A percentile compares a stretch with the other conserved stretches of the same genome.
These are phyloP conservation scores for Periophthalmus modestus DNA, from an alignment of 2,113 vertebrate genomes.

Conservation along the genomic window DNA sequence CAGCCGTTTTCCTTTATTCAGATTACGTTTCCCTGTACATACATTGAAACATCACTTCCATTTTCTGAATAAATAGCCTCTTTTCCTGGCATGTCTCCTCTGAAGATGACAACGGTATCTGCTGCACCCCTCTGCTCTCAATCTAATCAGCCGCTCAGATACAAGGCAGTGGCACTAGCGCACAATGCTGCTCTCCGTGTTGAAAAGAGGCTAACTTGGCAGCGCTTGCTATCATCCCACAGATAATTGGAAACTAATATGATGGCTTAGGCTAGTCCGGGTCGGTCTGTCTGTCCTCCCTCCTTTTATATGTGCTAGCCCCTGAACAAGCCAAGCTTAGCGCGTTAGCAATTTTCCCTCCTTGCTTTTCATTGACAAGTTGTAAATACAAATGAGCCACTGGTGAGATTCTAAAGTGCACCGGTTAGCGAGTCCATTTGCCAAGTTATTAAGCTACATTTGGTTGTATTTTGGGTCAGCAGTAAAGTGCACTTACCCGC, in stretches of 20 bases:
- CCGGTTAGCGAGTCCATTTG: slow-evolving; percentile 73
- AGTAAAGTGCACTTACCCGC: slow-evolving; percentile 69
- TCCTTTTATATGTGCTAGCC: slow-evolving; percentile 49
- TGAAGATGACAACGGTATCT: background rate
- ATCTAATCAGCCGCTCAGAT: slow-evolving; percentile 39
- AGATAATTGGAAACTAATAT: slow-evolving; percentile 74
- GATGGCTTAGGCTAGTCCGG: slow-evolving; percentile 55
- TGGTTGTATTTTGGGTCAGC: slow-evolving; percentile 74
- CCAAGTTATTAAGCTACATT: slow-evolving; percentile 74
- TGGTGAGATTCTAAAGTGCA: slow-evolving; percentile 67
- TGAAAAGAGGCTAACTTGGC: slow-evolving; percentile 61
- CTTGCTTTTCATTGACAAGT: slow-evolving; percentile 60
- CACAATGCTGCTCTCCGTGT: slow-evolving; percentile 37
- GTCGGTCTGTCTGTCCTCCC: slow-evolving; percentile 15
- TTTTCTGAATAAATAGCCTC: background rate
- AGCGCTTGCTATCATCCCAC: slow-evolving; percentile 61
- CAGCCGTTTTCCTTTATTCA: too few species aligned
- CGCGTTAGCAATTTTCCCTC: slow-evolving; percentile 38
- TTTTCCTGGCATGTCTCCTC: background rate
- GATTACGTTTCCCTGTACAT: too few species aligned
- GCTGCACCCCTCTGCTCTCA: slow-evolving; percentile 17
- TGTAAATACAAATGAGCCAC: slow-evolving; percentile 68
- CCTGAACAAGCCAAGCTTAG: slow-evolving; percentile 44
- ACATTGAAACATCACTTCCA: background rate
- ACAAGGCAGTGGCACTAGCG: slow-evolving; percentile 28